Evolutionary conservation across 2,888 invertebrate genomes (phyloP), one percentile per base, ranked within the genome.

Genomic region (Belgica antarctica): DNA sequence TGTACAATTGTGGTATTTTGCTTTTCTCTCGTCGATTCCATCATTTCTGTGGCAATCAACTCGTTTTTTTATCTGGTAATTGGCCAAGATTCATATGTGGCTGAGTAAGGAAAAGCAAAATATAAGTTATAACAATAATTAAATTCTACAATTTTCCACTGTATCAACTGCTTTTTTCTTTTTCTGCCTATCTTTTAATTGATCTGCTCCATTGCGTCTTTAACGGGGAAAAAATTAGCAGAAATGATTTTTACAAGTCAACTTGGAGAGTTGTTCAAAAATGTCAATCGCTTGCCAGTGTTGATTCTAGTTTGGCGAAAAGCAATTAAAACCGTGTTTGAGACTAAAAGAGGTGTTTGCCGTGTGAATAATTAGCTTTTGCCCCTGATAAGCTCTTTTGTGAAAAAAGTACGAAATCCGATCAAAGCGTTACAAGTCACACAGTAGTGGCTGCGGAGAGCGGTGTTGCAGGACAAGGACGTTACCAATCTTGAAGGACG

Each of bases 401-500:
- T 52, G n/a, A 17, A 52, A 52, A 17, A 52, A 52, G 19, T 7
- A 52, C 5, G 22, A 52, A 52, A 52, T 52, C 52, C 22, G 17
- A 22, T 52, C 22, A 52, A 52, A 19, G 25, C 25, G 65, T 19
- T 24, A 66, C 61, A 15, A 61, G 27, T 61, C n/a, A 28, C 41
- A 47, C n/a, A n/a, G 28, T 27, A 47, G 19, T 12, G n/a, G n/a
- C n/a, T n/a, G 27, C 22, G 19, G 22, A 52, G 19, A 52, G 52
- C 52, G 17, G 52, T 22, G 12, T 17, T 52, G 52, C 52, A 52
- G 17, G 25, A 27, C 47, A 66, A 66, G 65, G 65, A 66, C 65
- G 65, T 34, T 47, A 27, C 36, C 47, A 66, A 47, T 47, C 47
- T 66, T 66, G 47, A 66, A 66, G 65, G 65, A 66, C 65, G 22